Evolutionary conservation across 2,888 invertebrate species (phyloP).

Genomic region (Plagodis pulveraria): DNA sequence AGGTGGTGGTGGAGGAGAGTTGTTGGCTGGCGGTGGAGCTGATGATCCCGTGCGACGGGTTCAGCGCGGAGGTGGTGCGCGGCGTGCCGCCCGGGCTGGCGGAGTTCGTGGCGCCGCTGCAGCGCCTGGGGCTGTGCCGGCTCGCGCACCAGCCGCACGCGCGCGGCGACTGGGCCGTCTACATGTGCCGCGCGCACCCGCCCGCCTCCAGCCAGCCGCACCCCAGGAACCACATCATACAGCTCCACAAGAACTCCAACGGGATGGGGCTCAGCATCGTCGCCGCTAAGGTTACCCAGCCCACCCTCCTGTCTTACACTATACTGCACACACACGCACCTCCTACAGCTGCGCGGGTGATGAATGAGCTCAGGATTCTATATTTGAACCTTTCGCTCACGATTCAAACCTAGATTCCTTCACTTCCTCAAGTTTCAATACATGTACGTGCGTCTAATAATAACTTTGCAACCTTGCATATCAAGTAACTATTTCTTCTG

Average conservation of each 20-base stretch:
- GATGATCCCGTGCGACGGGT: constrained; percentile 98
- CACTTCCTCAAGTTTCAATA: too few relatives aligned
- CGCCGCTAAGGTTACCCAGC: constrained; percentile 93
- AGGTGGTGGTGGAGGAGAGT: constrained; percentile 95
- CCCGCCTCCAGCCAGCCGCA: constrained; percentile 86
- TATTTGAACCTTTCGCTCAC: too few relatives aligned
- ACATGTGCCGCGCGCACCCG: constrained; percentile 91
- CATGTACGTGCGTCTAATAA: too few relatives aligned
- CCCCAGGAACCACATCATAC: constrained; percentile 91
- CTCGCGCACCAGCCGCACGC: constrained; percentile 96
- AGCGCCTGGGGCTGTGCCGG: constrained; percentile 94
- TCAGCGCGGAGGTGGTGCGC: constrained; percentile 97
- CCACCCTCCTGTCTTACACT: not conserved
- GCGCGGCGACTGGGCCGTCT: constrained; percentile 97
- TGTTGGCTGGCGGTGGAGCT: constrained; percentile 95
- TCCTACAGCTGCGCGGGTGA: too few relatives aligned
- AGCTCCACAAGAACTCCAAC: constrained; percentile 96
- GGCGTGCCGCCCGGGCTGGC: constrained; percentile 97
- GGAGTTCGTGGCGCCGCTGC: constrained; percentile 93
- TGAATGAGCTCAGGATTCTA: too few relatives aligned
- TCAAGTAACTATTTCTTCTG: too few relatives aligned
- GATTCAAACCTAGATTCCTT: too few relatives aligned
- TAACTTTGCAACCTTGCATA: too few relatives aligned
- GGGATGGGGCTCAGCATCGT: constrained; percentile 99
- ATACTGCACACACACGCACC: too few relatives aligned